Percentiles rank a stretch among this genome's conserved stretches.
Evolutionary conservation across 2,888 invertebrate species (phyloP).

Genomic region (Drosophila infuscata): DNA sequence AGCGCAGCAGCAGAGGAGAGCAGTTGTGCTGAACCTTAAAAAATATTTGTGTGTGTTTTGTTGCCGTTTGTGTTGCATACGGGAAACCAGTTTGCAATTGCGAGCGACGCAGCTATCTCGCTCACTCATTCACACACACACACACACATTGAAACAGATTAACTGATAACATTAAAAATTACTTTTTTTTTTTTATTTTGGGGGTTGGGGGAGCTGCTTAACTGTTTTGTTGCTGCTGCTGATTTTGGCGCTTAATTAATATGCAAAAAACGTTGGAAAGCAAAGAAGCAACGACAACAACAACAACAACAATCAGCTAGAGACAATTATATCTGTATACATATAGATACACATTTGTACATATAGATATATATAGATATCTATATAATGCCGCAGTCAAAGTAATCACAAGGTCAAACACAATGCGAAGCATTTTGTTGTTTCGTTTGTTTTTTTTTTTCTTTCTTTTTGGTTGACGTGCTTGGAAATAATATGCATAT

Average conservation of each 20-base stretch:
- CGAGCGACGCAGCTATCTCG: constrained; percentile 29
- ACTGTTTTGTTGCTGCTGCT: constrained; percentile 52
- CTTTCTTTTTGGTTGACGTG: constrained; percentile 54
- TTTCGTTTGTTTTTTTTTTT: constrained; percentile 10
- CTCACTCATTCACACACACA: constrained; percentile 22
- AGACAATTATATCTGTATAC: constrained; percentile 45
- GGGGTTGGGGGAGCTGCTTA: constrained; percentile 5
- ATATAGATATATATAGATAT: constrained; percentile 17
- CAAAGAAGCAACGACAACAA: constrained; percentile 54
- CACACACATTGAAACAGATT: constrained; percentile 56
- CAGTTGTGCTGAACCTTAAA: constrained; percentile 65
- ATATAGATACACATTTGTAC: constrained; percentile 11
- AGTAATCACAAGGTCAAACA: constrained; percentile 80
- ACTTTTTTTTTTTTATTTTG: constrained; percentile 47
- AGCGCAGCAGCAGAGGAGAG: not conserved
- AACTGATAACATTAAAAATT: constrained; percentile 79
- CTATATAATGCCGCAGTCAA: constrained; percentile 66
- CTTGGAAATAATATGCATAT: constrained; percentile 48
- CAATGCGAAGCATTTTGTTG: constrained; percentile 53
- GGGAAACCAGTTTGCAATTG: constrained; percentile 75
- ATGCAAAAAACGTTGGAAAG: constrained; percentile 82
- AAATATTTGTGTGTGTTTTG: constrained; percentile 39
- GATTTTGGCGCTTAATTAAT: constrained; percentile 83
- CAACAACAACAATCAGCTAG: constrained; percentile 19
- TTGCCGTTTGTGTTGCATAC: constrained; percentile 52